Evolutionary conservation across 2,797 vertebrate species (phyloP), one percentile per base, ranked within the genome.

Genomic region (Neosilurus mollespiculum): DNA sequence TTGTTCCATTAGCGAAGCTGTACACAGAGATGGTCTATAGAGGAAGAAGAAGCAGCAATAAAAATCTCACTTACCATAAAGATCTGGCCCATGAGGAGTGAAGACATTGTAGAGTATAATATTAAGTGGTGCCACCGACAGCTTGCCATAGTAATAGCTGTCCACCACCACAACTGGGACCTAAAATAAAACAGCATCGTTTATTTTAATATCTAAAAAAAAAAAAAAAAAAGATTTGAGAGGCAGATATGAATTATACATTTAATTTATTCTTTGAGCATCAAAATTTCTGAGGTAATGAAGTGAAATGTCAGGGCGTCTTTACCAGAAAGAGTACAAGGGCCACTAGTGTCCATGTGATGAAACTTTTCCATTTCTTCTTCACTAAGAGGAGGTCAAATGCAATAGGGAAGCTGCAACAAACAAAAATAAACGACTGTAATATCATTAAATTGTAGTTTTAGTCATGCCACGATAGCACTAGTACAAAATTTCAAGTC

Each of bases 61-160:
- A 26, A 24, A 51, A 65, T 26, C 9, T n/a, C 11, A 61, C 90
- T 94, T 94, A 99, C 98, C 98, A 37, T 99, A 99, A n/a, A 99
- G 94, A 90, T 99, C 97, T 0, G 98, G 98, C 81, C 98, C 98
- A 18, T 99, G 98, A 71, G 96, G 91, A 15, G 97, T 98, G 90
- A 99, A 99, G 85, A 99, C 96, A 0, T 99, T 99, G 92, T 99
- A 99, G 1, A 98, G 83, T 15, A 99, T 91, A 83, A 99, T 99
- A 91, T 99, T 99, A 83, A 99, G 95, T 14, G 98, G 98, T 0
- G 98, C 93, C 22, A 99, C 90, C 81, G 98, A 98, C 90, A 98
- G 88, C 92, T 98, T 98, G 53, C 97, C 98, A 5, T 99, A 99
- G 91, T 98, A 94, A 90, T 96, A 98, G 86, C 97, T 98, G 92